phyloP scores from a whole-genome alignment of 2,797 vertebrate species.

The Cetoscarus ocellatus region DNA sequence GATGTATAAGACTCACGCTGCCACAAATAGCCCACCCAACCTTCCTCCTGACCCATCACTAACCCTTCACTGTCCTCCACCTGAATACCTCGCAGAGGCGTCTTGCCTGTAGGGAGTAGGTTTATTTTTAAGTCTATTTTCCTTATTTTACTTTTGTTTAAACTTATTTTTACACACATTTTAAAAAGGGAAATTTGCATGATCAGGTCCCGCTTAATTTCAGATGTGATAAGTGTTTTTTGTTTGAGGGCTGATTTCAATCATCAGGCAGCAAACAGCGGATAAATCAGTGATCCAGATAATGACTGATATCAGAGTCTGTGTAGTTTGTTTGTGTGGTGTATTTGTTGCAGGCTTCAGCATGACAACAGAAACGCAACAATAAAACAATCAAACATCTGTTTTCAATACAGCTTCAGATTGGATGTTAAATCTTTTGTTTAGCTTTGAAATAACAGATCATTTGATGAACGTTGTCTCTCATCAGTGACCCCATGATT shows the following conservation, averaged over 20 bases:
- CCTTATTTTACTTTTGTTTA: no score
- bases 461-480: not conserved
- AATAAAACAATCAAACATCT: conserved; percentile 37
- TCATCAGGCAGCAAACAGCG: not conserved
- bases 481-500: conserved; percentile 4
- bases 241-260: not conserved
- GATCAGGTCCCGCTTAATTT: not conserved
- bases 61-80: no score
- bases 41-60: no score
- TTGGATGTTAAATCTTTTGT: conserved; percentile 13
- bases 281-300: no score
- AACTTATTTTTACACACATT: no score
- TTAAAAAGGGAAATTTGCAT: not conserved
- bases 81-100: no score
- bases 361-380: conserved; percentile 21
- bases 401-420: conserved; percentile 24
- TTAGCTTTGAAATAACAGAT: conserved; percentile 12
- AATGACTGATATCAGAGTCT: conserved; percentile 5
- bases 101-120: no score
- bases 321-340: conserved; percentile 5
- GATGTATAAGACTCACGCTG: no score
- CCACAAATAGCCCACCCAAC: no score
- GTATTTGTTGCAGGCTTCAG: conserved; percentile 18
- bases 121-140: no score
- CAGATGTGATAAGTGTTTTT: not conserved